Evolutionary conservation across 1,140 invertebrate species (phyloP).

Genomic region (Drosophila neocordata): DNA sequence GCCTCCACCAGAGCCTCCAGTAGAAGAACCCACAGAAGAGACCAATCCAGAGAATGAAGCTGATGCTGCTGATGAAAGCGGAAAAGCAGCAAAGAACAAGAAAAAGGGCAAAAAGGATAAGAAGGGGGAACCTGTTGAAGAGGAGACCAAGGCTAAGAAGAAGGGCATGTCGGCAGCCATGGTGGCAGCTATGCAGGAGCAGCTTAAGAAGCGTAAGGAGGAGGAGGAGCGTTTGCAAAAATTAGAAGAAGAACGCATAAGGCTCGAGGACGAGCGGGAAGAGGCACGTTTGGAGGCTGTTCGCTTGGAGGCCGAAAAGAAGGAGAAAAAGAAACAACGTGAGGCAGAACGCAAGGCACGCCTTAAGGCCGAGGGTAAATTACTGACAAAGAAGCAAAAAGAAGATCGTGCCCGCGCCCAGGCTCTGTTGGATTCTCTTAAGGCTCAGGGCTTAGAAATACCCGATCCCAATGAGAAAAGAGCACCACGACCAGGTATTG

Average conservation of each 20-base stretch:
- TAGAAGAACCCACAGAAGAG: conserved; percentile 50
- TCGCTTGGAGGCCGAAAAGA: conserved; percentile 92
- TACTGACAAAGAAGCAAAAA: conserved; percentile 96
- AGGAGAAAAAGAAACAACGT: conserved; percentile 96
- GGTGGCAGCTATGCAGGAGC: conserved; percentile 93
- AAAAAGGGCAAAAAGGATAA: conserved; percentile 85
- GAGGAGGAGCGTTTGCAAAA: conserved; percentile 91
- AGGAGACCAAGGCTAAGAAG: conserved; percentile 81
- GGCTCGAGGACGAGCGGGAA: conserved; percentile 89
- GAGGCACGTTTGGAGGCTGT: conserved; percentile 89
- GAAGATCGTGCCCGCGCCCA: conserved; percentile 93
- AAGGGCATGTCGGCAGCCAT: conserved; percentile 91
- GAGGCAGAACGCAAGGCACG: conserved; percentile 97
- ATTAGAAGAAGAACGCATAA: conserved; percentile 92
- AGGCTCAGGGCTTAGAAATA: conserved; percentile 92
- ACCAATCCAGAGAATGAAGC: conserved; percentile 82
- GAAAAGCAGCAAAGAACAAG: conserved; percentile 84
- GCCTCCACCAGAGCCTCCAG: conserved; percentile 37
- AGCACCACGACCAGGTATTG: conserved; percentile 85
- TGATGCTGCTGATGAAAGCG: conserved; percentile 79
- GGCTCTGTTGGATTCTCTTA: conserved; percentile 93
- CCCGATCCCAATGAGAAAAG: conserved; percentile 86
- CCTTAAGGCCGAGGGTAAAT: conserved; percentile 96
- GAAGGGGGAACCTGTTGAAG: conserved; percentile 85
- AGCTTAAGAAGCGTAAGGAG: conserved; percentile 93